Evolutionary conservation across 2,113 vertebrate species (phyloP), one percentile per base, ranked within the genome.

Genomic region (Actinemys pallida): DNA sequence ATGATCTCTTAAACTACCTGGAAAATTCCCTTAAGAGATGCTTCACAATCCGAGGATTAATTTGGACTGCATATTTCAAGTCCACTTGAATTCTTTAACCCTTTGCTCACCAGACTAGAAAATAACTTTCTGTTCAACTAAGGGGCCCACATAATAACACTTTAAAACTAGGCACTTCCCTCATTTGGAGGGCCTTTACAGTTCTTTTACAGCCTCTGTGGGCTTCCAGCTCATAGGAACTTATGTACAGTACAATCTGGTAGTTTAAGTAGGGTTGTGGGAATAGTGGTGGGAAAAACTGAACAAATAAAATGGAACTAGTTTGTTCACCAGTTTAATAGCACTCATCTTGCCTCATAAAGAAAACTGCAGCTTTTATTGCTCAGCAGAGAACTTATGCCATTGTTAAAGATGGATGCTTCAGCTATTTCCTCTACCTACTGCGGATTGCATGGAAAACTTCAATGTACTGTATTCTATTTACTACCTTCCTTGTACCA

Each of bases 261-360:
- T 94, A 75, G 96, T 93, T 96, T 97, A 93, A 96, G 89, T 83
- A 65, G 31, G 47, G 27, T 91, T 95, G 76, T 93, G 92, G 90
- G 92, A 97, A 96, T 82, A 94, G 25, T 47, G 50, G 42, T 76
- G 65, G 87, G 82, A 89, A 96, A 94, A 57, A 47, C 83, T 91
- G 90, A 96, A 97, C 83, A 96, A 96, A 97, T 97, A 96, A 96
- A 94, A 96, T 69, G 62, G 75, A 92, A 91, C 95, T 92, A 93
- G 93, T 94, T 91, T 89, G 94, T 97, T 93, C 89, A 94, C 97
- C 93, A 97, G 94, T 95, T 97, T 96, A 97, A 95, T 88, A 96
- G 91, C 82, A 79, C 95, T 96, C 95, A 92, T 62, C 90, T 94
- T 94, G 91, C 86, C 82, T 97, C 86, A 92, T 97, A 96, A 96